Evolutionary conservation across 2,888 invertebrate genomes (phyloP).

Genomic region (Osedax fenrisi): DNA sequence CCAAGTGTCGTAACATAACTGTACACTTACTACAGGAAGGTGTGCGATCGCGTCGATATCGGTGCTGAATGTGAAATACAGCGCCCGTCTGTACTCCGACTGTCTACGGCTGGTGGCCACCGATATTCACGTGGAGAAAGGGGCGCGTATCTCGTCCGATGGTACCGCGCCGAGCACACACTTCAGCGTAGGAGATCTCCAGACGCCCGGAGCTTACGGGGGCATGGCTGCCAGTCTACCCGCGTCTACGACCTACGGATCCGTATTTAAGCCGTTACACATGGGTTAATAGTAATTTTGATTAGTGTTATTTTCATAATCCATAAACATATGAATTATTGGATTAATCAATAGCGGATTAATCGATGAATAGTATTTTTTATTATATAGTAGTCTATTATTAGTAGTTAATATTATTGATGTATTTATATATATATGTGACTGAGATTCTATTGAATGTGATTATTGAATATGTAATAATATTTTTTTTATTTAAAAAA

Average conservation of each 20-base stretch:
- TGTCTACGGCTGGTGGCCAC: constrained; percentile 38
- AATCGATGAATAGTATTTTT: too few relatives aligned
- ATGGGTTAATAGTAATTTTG: too few relatives aligned
- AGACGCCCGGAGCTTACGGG: not conserved
- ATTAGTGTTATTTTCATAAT: too few relatives aligned
- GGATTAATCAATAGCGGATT: too few relatives aligned
- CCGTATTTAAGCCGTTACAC: constrained; percentile 37
- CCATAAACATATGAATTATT: too few relatives aligned
- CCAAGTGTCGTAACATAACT: too few relatives aligned
- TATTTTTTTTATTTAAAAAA: too few relatives aligned
- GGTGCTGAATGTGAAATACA: constrained; percentile 38
- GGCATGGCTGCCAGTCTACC: constrained; percentile 23
- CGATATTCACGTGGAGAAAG: constrained; percentile 37
- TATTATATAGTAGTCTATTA: too few relatives aligned
- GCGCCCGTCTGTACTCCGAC: constrained; percentile 37
- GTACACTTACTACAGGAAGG: constrained; percentile 36
- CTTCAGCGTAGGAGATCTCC: not conserved
- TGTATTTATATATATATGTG: too few relatives aligned
- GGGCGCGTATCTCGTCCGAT: constrained; percentile 35
- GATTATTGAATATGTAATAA: too few relatives aligned
- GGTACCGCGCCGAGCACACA: not conserved
- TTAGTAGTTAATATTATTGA: too few relatives aligned
- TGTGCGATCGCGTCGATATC: constrained; percentile 39
- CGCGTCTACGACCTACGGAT: constrained; percentile 36
- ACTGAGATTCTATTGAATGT: too few relatives aligned